Percentiles rank a stretch among this genome's conserved stretches.
These are phyloP conservation scores for Rhea pennata DNA, from an alignment of 2,113 vertebrate genomes.

Conservation along the genomic window DNA sequence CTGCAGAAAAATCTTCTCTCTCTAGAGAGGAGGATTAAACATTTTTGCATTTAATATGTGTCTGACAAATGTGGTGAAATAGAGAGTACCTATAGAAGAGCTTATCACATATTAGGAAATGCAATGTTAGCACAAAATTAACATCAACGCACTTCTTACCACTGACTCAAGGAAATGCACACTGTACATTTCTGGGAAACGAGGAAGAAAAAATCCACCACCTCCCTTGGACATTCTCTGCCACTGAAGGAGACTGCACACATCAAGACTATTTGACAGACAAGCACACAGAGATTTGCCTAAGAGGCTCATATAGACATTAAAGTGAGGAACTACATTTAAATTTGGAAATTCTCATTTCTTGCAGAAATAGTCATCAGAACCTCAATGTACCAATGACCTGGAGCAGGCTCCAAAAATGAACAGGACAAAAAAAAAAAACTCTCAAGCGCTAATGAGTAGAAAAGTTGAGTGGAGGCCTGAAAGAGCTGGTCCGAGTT, in stretches of 20 bases:
- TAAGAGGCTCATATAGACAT: neutral
- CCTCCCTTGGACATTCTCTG: neutral
- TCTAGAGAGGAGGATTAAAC: slow-evolving; percentile 14
- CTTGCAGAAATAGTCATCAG: neutral
- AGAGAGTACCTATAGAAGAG: neutral
- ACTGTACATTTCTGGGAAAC: neutral
- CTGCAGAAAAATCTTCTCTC: slow-evolving; percentile 22
- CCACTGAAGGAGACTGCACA: neutral
- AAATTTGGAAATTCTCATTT: slow-evolving; percentile 21
- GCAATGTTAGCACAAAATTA: neutral
- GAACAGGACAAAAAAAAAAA: neutral
- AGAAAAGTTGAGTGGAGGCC: neutral
- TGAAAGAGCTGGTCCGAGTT: neutral
- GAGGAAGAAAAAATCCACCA: neutral
- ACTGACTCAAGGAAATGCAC: neutral
- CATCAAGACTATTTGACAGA: neutral
- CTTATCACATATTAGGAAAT: neutral
- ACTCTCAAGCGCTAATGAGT: neutral
- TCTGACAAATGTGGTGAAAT: neutral
- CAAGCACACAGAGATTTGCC: neutral
- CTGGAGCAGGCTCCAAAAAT: neutral
- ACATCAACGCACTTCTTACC: neutral
- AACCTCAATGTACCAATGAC: neutral
- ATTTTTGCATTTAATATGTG: neutral
- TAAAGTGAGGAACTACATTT: slow-evolving; percentile 28